Evolutionary conservation across 2,797 vertebrate species (phyloP).

Genomic region (Glyptemys insculpta): DNA sequence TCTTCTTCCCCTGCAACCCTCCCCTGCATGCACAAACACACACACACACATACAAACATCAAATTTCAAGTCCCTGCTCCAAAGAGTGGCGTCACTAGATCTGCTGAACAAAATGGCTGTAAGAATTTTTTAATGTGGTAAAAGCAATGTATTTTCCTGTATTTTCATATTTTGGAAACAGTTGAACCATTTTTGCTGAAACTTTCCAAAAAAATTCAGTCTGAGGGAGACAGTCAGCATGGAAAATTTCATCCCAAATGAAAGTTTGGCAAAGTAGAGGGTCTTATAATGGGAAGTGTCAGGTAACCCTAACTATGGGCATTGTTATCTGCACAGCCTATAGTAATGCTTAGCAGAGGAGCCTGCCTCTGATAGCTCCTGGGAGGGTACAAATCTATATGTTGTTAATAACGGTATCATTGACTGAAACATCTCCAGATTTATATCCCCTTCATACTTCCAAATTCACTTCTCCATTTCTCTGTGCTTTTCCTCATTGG

Average conservation of each 20-base stretch:
- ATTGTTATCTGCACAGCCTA: conserved; percentile 19
- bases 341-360: conserved; percentile 16
- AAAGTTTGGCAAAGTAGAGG: not conserved
- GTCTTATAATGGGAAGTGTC: not conserved
- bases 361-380: conserved; percentile 23
- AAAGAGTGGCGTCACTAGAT: not conserved
- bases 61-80: not conserved
- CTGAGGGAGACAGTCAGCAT: conserved; percentile 21
- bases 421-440: not conserved
- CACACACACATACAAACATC: not conserved
- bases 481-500: conserved; percentile 30
- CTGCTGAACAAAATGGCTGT: not conserved
- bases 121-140: conserved; percentile 37
- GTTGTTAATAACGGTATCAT: conserved; percentile 16
- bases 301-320: not conserved
- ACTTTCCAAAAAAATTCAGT: not conserved
- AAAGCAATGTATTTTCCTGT: conserved; percentile 13
- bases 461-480: not conserved
- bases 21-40: too few species aligned
- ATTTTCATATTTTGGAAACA: not conserved
- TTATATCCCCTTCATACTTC: not conserved
- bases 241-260: not conserved
- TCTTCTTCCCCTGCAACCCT: too few species aligned
- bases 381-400: not conserved
- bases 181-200: not conserved